Evolutionary conservation across 2,888 invertebrate genomes (phyloP).

Genomic region (Agrochola litura): DNA sequence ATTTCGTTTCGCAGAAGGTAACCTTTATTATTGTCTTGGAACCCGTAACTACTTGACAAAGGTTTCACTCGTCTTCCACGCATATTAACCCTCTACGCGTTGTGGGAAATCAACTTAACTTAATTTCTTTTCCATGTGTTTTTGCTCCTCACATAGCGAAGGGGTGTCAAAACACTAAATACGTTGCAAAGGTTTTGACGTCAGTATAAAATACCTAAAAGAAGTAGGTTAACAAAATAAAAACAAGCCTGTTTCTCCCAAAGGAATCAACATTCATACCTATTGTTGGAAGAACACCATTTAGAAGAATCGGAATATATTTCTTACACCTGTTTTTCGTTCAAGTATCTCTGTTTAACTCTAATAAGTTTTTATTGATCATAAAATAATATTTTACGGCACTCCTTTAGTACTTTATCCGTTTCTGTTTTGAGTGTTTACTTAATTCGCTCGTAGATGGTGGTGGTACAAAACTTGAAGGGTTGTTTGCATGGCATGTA

Average conservation of each 20-base stretch:
- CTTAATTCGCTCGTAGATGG: conserved; percentile 55
- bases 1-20: too few species aligned
- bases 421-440: conserved; percentile 62
- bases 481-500: conserved; percentile 16
- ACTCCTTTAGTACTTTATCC: conserved; percentile 64
- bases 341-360: conserved; percentile 67
- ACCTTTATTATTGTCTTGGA: background rate
- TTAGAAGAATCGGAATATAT: conserved; percentile 55
- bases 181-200: conserved; percentile 9
- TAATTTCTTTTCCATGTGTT: background rate
- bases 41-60: background rate
- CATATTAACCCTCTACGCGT: background rate
- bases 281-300: conserved; percentile 36
- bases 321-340: conserved; percentile 66
- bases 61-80: background rate
- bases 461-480: conserved; percentile 14
- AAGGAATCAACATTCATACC: conserved; percentile 60
- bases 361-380: conserved; percentile 68
- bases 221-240: conserved; percentile 23
- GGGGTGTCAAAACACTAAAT: conserved; percentile 4
- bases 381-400: conserved; percentile 67
- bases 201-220: conserved; percentile 8
- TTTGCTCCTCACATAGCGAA: background rate
- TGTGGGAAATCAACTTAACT: background rate
- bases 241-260: conserved; percentile 23